A percentile compares a stretch with the other conserved stretches of the same genome.
These are phyloP conservation scores for Hypsibius dujardini DNA, from an alignment of 1,140 invertebrate species.

Conservation along the genomic window DNA sequence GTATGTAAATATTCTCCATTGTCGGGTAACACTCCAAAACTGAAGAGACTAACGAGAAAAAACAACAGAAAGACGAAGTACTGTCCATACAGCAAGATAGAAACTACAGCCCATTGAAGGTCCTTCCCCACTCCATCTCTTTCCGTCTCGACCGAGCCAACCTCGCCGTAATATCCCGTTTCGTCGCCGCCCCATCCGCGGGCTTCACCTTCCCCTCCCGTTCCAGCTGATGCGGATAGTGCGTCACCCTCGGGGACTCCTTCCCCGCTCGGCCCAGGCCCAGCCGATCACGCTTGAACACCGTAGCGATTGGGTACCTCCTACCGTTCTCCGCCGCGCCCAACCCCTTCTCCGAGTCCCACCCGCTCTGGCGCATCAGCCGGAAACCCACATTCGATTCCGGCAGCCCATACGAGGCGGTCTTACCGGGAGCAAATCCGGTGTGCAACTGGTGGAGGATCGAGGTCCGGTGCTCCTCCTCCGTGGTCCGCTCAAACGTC, in stretches of 20 bases:
- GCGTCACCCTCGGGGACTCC: slow-evolving; percentile 42
- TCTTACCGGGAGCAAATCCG: slow-evolving; percentile 36
- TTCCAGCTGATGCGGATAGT: slow-evolving; percentile 31
- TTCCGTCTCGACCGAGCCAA: too few species aligned
- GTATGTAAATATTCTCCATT: too few species aligned
- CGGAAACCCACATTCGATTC: slow-evolving; percentile 56
- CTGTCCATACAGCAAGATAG: too few species aligned
- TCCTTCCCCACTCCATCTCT: too few species aligned
- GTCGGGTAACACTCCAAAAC: too few species aligned
- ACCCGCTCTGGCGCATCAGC: slow-evolving; percentile 55
- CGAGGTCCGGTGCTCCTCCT: slow-evolving; percentile 45
- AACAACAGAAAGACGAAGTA: too few species aligned
- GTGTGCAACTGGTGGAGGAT: slow-evolving; percentile 55
- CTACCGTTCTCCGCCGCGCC: slow-evolving; percentile 51
- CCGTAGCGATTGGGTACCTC: slow-evolving; percentile 58
- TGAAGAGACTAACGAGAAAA: too few species aligned
- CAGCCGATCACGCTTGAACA: slow-evolving; percentile 50
- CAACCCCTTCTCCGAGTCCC: slow-evolving; percentile 54
- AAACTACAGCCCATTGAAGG: too few species aligned
- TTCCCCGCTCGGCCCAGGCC: slow-evolving; percentile 45
- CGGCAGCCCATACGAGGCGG: slow-evolving; percentile 48
- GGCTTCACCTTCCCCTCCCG: neutral
- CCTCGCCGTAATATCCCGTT: neutral
- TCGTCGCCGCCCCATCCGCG: neutral
- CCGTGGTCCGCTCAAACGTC: slow-evolving; percentile 38